Conservation (phyloP, 1,140 invertebrate species). For the Apis dorsata region DNA sequence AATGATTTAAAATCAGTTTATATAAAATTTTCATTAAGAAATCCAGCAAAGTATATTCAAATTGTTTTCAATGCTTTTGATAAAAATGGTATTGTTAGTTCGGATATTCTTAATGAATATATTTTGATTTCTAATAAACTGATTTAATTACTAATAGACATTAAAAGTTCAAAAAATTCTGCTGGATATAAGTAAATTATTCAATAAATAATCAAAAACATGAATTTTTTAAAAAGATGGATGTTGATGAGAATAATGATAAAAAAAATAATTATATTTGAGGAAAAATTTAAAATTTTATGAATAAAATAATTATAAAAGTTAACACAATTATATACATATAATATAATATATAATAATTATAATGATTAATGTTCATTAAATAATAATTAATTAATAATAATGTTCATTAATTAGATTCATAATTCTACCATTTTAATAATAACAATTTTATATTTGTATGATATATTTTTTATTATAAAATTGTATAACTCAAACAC, state of each 20-base stretch:
- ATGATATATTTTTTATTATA: constrained; percentile 54
- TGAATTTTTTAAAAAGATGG: constrained; percentile 72
- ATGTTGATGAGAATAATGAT: constrained; percentile 69
- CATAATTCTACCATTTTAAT: not conserved
- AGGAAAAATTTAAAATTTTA: constrained; percentile 75
- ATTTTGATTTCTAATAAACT: constrained; percentile 68
- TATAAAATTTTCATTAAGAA: constrained; percentile 72
- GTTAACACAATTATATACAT: too few species aligned
- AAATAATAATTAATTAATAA: not conserved
- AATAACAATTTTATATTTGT: not conserved
- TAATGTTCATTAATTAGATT: not conserved
- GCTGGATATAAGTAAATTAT: constrained; percentile 69
- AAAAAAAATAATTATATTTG: constrained; percentile 61
- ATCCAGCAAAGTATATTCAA: constrained; percentile 71
- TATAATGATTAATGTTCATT: too few species aligned
- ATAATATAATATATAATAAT: too few species aligned
- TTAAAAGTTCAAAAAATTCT: constrained; percentile 68
- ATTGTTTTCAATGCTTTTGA: constrained; percentile 74
- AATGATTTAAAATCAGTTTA: constrained; percentile 71
- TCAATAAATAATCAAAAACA: constrained; percentile 62
- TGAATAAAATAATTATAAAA: constrained; percentile 73
- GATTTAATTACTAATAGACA: constrained; percentile 68
- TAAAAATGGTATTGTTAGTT: constrained; percentile 71
- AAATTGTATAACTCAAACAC: constrained; percentile 66
- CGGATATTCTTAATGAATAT: constrained; percentile 68